phyloP scores from a whole-genome alignment of 2,888 invertebrate species.

The Philereme vetulata region DNA sequence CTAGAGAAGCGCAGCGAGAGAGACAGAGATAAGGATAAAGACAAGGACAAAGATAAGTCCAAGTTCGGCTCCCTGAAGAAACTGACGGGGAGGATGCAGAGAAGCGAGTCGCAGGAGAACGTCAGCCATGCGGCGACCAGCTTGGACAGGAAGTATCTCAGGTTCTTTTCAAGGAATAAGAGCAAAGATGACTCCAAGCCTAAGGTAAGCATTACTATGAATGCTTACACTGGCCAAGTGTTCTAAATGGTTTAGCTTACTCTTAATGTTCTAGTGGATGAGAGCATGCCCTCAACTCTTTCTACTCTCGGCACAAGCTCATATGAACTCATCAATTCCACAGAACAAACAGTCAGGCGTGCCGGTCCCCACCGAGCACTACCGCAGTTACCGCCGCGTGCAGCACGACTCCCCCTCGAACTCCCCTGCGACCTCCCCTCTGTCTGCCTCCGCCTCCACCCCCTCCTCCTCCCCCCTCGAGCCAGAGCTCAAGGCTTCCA shows the following conservation, averaged over 20 bases:
- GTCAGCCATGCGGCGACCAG: constrained; percentile 81
- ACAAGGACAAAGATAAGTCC: constrained; percentile 61
- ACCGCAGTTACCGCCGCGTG: constrained; percentile 88
- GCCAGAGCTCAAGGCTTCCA: constrained; percentile 34
- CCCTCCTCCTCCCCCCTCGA: constrained; percentile 10
- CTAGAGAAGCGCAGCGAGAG: constrained; percentile 47
- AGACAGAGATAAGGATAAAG: constrained; percentile 45
- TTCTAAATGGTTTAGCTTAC: too few relatives aligned
- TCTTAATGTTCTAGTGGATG: too few relatives aligned
- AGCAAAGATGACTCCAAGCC: constrained; percentile 76
- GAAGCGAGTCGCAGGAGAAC: constrained; percentile 72
- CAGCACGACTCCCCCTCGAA: constrained; percentile 56
- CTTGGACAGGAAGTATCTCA: constrained; percentile 87
- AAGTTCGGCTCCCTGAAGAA: constrained; percentile 56
- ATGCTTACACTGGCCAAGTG: not conserved
- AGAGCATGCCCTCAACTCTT: too few relatives aligned
- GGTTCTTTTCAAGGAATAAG: constrained; percentile 75
- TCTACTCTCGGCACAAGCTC: too few relatives aligned
- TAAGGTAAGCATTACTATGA: constrained; percentile 47
- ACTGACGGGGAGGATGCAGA: constrained; percentile 65
- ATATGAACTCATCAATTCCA: not conserved
- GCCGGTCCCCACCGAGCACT: constrained; percentile 91
- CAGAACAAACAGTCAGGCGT: constrained; percentile 70
- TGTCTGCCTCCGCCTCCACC: constrained; percentile 24
- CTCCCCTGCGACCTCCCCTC: constrained; percentile 27